Conservation (phyloP, 2,888 invertebrate genomes). For the Drosophila mimetica region DNA sequence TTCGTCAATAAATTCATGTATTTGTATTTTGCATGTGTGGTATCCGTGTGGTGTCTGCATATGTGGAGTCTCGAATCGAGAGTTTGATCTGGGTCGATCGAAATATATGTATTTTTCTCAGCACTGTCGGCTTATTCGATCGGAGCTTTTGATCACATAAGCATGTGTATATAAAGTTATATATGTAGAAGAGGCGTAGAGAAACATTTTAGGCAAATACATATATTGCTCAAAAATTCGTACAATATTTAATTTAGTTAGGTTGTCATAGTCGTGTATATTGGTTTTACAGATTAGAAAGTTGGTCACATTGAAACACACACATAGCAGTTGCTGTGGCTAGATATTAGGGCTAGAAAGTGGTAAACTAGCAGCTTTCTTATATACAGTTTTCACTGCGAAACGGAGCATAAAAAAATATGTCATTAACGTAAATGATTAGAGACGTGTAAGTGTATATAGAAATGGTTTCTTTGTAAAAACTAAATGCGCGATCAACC, state of each 20-base stretch:
- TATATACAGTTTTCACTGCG: conserved; percentile 21
- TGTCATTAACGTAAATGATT: conserved; percentile 46
- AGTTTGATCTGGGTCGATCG: not conserved
- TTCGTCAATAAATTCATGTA: conserved; percentile 79
- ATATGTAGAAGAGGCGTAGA: conserved; percentile 70
- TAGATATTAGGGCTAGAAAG: conserved; percentile 15
- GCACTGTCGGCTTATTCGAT: not conserved
- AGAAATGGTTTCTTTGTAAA: conserved; percentile 40
- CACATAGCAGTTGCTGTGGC: conserved; percentile 15
- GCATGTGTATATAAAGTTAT: conserved; percentile 33
- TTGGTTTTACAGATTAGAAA: conserved; percentile 26
- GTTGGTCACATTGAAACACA: conserved; percentile 45
- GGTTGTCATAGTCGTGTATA: conserved; percentile 26
- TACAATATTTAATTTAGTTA: conserved; percentile 58
- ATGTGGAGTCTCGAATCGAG: conserved; percentile 7
- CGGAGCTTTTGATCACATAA: conserved; percentile 17
- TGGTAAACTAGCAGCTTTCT: not conserved
- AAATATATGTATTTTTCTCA: not conserved
- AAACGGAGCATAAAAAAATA: conserved; percentile 40
- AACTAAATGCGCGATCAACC: conserved; percentile 78
- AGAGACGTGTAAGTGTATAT: conserved; percentile 36
- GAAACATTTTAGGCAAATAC: conserved; percentile 72
- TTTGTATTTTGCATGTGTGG: conserved; percentile 48
- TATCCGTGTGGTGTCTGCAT: conserved; percentile 35
- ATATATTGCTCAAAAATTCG: conserved; percentile 75